Evolutionary conservation across 2,888 invertebrate genomes (phyloP).

Genomic region (Spicauda simplicius): DNA sequence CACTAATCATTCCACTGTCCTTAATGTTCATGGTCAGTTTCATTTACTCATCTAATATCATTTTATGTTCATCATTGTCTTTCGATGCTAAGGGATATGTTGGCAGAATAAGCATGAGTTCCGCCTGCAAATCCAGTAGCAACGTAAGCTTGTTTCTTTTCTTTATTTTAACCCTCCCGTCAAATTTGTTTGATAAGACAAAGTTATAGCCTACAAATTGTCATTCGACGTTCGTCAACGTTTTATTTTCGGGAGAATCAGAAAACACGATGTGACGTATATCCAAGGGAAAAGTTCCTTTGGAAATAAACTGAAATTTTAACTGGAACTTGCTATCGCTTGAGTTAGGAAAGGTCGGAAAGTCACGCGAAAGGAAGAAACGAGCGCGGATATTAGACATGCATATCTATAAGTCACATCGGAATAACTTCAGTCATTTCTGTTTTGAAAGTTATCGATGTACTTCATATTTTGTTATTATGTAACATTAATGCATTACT

Average conservation of each 20-base stretch:
- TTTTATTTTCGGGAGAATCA: constrained; percentile 85
- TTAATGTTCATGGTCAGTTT: constrained; percentile 84
- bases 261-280: constrained; percentile 87
- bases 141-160: constrained; percentile 58
- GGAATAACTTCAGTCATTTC: constrained; percentile 80
- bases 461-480: constrained; percentile 26
- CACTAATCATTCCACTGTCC: constrained; percentile 87
- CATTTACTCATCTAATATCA: constrained; percentile 50
- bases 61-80: constrained; percentile 53
- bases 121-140: constrained; percentile 58
- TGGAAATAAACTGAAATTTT: constrained; percentile 86
- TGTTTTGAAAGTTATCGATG: constrained; percentile 82
- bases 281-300: constrained; percentile 86
- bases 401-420: constrained; percentile 73
- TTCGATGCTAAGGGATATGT: constrained; percentile 59
- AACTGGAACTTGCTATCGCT: constrained; percentile 77
- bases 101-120: constrained; percentile 73
- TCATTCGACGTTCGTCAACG: constrained; percentile 86
- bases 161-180: constrained; percentile 51
- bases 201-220: constrained; percentile 85
- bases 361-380: too few relatives aligned
- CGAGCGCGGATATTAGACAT: too few relatives aligned
- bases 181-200: constrained; percentile 49
- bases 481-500: too few relatives aligned
- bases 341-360: constrained; percentile 64